Percentiles rank a stretch among this genome's conserved stretches.
Evolutionary conservation across 1,140 invertebrate genomes (phyloP).

Genomic region (Dryas iulia): DNA sequence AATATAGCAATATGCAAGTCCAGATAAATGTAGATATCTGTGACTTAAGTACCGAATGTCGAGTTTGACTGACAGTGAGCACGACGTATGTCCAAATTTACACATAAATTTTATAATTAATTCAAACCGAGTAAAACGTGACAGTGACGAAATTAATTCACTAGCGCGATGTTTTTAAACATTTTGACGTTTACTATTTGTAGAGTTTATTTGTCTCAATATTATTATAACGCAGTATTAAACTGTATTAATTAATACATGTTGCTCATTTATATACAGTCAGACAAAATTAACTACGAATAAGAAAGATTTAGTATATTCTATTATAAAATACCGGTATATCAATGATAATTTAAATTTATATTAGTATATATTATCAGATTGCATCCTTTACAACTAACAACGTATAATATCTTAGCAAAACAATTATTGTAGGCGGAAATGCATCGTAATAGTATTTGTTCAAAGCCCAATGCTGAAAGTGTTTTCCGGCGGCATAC

Average conservation of each 20-base stretch:
- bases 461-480: conserved; percentile 20
- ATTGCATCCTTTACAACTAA: background rate
- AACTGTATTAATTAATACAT: too few relatives aligned
- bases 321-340: background rate
- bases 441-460: conserved; percentile 16
- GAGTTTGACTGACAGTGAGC: conserved; percentile 17
- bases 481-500: conserved; percentile 27
- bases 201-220: background rate
- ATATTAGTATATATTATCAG: background rate
- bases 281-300: background rate
- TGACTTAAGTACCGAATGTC: conserved; percentile 16
- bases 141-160: background rate
- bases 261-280: too few relatives aligned
- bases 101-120: conserved; percentile 14
- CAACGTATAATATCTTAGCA: background rate
- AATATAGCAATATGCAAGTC: conserved; percentile 22
- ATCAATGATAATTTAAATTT: background rate
- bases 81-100: conserved; percentile 18
- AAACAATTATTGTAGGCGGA: background rate
- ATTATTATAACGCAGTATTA: too few relatives aligned
- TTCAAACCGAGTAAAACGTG: conserved; percentile 16
- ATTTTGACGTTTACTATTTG: background rate
- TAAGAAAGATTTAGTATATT: background rate
- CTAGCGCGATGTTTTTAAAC: background rate
- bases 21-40: conserved; percentile 15